Percentiles rank a stretch among this genome's conserved stretches.
phyloP scores from a whole-genome alignment of 1,140 invertebrate species.

The Cherax destructor region DNA sequence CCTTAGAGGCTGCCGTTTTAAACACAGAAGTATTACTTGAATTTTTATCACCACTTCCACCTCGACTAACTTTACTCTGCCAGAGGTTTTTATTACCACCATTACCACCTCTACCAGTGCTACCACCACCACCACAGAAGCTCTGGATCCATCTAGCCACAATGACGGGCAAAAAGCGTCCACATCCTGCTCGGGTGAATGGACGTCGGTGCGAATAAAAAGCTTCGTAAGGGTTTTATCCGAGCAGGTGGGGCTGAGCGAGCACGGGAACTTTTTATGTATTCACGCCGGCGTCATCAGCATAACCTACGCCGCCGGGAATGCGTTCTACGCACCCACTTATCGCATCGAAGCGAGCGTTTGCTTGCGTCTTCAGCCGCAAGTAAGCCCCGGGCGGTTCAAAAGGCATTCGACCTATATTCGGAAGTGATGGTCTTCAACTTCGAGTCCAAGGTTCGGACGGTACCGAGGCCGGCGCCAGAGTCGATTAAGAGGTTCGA shows the following conservation, averaged over 20 bases:
- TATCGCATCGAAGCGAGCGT: neutral
- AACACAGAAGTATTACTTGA: no score
- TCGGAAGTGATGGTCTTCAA: neutral
- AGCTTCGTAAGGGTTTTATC: constrained; percentile 32
- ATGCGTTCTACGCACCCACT: neutral
- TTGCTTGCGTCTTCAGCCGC: neutral
- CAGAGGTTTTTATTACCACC: neutral
- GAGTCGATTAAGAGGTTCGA: constrained; percentile 38
- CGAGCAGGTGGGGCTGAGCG: constrained; percentile 28
- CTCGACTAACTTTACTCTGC: no score
- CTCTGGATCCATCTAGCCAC: neutral
- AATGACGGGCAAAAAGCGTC: constrained; percentile 1
- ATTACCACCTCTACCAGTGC: neutral
- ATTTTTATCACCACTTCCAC: no score
- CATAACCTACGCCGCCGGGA: constrained; percentile 13
- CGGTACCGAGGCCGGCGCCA: no score
- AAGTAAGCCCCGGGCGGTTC: no score
- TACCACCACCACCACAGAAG: neutral
- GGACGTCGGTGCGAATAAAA: constrained; percentile 30
- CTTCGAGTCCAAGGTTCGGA: neutral
- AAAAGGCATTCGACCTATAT: neutral
- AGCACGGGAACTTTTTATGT: constrained; percentile 26
- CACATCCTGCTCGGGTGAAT: constrained; percentile 20
- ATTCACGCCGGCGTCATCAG: constrained; percentile 34
- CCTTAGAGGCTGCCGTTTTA: no score